phyloP scores from a whole-genome alignment of 2,113 vertebrate species.

The Cheirogaleus medius region DNA sequence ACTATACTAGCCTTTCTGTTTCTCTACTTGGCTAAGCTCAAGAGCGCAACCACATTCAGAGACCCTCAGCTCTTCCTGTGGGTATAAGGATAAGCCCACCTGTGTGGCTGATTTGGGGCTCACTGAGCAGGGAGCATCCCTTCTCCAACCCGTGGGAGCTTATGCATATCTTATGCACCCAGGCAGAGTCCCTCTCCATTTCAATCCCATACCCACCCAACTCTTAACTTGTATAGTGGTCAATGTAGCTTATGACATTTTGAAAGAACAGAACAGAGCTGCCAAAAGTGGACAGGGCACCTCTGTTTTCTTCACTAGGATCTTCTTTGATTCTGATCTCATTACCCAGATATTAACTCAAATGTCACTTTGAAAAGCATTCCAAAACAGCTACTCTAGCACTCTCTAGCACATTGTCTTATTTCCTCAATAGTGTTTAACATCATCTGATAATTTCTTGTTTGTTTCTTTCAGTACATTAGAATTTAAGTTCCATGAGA shows the following conservation, averaged over 20 bases:
- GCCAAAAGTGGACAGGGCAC: not conserved
- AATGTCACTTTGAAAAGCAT: not conserved
- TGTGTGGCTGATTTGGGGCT: not conserved
- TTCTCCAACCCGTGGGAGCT: not conserved
- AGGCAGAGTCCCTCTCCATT: not conserved
- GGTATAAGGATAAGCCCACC: not conserved
- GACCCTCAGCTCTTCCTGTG: not conserved
- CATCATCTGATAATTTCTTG: not conserved
- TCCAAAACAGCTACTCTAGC: not conserved
- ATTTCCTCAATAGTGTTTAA: not conserved
- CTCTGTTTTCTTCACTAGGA: not conserved
- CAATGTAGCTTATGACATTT: not conserved
- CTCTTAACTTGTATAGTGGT: not conserved
- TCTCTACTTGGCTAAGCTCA: not conserved
- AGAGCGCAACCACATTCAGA: not conserved
- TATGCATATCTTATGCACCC: not conserved
- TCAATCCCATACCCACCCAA: not conserved
- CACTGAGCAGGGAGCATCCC: not conserved
- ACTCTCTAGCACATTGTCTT: not conserved
- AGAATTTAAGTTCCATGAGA: not conserved
- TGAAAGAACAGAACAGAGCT: too few species aligned
- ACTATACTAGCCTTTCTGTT: not conserved
- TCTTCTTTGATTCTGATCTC: not conserved
- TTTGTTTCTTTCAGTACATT: not conserved
- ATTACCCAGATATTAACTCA: not conserved